Evolutionary conservation across 2,888 invertebrate genomes (phyloP).

Genomic region (Meloe dianella): DNA sequence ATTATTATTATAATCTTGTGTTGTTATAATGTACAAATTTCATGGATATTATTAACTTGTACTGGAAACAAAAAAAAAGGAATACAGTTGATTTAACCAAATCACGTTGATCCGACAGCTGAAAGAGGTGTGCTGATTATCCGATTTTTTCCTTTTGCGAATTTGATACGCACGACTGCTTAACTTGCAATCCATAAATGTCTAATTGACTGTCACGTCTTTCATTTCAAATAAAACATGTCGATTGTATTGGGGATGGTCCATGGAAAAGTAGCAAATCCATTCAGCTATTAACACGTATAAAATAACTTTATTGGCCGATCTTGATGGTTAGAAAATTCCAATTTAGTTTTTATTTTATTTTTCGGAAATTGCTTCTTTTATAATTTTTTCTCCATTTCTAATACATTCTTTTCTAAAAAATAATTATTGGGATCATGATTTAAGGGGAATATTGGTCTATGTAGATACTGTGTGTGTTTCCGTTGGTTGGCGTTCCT

Average conservation of each 20-base stretch:
- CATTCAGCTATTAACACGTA: background rate
- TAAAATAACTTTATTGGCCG: too few relatives aligned
- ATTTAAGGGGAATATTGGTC: too few relatives aligned
- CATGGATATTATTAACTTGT: background rate
- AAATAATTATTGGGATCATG: too few relatives aligned
- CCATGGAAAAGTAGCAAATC: background rate
- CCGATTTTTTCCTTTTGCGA: background rate
- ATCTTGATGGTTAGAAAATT: too few relatives aligned
- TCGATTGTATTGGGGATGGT: background rate
- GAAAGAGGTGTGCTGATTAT: slow-evolving; percentile 8
- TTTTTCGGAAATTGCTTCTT: too few relatives aligned
- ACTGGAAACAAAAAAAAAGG: background rate
- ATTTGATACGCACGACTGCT: slow-evolving; percentile 4
- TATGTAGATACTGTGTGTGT: too few relatives aligned
- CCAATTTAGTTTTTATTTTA: too few relatives aligned
- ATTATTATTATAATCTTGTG: background rate
- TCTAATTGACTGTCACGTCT: background rate
- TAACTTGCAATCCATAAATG: background rate
- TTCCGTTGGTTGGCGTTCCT: too few relatives aligned
- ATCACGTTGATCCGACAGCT: background rate
- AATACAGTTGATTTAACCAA: background rate
- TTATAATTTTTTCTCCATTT: too few relatives aligned
- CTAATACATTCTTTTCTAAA: too few relatives aligned
- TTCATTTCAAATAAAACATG: background rate
- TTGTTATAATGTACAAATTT: background rate